Evolutionary conservation across 2,797 vertebrate genomes (phyloP), one percentile per base, ranked within the genome.

Genomic region (Pantherophis alleghaniensis): DNA sequence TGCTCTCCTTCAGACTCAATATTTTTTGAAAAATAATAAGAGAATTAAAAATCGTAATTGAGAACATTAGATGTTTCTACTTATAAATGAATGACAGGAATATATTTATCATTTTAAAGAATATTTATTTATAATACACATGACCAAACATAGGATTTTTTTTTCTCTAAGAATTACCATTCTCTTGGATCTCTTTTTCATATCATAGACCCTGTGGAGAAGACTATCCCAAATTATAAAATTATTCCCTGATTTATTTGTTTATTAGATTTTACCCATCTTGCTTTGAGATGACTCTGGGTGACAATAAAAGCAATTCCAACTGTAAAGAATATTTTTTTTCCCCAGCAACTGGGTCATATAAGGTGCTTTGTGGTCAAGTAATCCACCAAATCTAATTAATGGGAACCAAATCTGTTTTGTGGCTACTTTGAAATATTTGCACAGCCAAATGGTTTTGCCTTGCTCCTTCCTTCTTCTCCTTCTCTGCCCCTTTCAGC

Each of bases 371-470:
- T 42, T 22, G 18, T 22, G 37, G 10, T 12, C 37, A 83, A 83
- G 20, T 24, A 47, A 42, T 24, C 20, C 20, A 83, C 37, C 37
- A 47, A 83, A 47, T 83, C 18, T 83, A 42, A 83, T 83, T 83
- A 5, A 47, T 83, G 74, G 74, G 74, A 47, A 24, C 20, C 20
- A 83, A 47, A 83, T 83, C 20, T 47, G 37, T 47, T 22, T 63
- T 26, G 28, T 20, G 2, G 26, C n/a, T 37, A 53, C 57, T 95
- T 91, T 92, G 86, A 95, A 94, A 93, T 20, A 6, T 87, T 90
- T 93, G 0, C 63, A 90, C 12, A 93, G 88, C 90, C 86, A 90
- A 37, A 69, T 0, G 0, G 93, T 0, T 0, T 95, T 89, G 79
- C 47, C 79, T 93, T 42, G 2, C 22, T 90, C 32, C 16, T 88